These are phyloP conservation scores for Dromaius novaehollandiae DNA, from an alignment of 2,113 vertebrate species.

Conservation along the genomic window DNA sequence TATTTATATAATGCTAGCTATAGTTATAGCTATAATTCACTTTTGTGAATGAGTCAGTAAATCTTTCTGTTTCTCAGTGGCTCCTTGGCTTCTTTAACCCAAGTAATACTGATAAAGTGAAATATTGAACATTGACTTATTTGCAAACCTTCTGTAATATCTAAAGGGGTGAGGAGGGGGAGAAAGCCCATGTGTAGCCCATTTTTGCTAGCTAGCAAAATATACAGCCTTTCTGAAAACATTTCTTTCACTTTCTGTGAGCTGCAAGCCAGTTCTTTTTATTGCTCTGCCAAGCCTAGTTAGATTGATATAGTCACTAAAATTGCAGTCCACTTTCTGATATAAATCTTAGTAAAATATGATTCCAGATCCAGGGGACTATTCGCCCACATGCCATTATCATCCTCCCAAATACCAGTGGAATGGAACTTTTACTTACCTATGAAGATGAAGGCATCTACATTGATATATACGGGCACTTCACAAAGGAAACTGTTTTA, in stretches of 20 bases:
- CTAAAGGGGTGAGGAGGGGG: background rate
- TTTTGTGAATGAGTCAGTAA: conserved; percentile 30
- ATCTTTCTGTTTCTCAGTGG: conserved; percentile 53
- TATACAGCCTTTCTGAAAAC: background rate
- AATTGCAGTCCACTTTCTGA: conserved; percentile 40
- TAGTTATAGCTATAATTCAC: too few species aligned
- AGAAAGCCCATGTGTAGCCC: conserved; percentile 12
- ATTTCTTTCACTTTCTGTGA: conserved; percentile 63
- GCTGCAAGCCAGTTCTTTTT: conserved; percentile 26
- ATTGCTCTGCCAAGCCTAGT: conserved; percentile 36
- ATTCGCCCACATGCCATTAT: conserved; percentile 93
- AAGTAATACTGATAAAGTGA: background rate
- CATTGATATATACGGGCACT: conserved; percentile 91
- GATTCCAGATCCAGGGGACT: conserved; percentile 85
- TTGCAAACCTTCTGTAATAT: background rate
- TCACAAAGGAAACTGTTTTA: conserved; percentile 93
- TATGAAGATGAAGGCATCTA: conserved; percentile 95
- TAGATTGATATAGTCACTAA: conserved; percentile 29
- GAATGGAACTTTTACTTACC: conserved; percentile 92
- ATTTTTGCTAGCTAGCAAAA: background rate
- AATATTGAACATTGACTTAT: background rate
- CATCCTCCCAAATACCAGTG: conserved; percentile 91
- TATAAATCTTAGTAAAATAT: conserved; percentile 64
- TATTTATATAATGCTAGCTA: background rate
- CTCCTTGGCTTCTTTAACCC: conserved; percentile 31